Evolutionary conservation across 2,888 invertebrate genomes (phyloP), one percentile per base, ranked within the genome.

Genomic region (Morpho achilles): DNA sequence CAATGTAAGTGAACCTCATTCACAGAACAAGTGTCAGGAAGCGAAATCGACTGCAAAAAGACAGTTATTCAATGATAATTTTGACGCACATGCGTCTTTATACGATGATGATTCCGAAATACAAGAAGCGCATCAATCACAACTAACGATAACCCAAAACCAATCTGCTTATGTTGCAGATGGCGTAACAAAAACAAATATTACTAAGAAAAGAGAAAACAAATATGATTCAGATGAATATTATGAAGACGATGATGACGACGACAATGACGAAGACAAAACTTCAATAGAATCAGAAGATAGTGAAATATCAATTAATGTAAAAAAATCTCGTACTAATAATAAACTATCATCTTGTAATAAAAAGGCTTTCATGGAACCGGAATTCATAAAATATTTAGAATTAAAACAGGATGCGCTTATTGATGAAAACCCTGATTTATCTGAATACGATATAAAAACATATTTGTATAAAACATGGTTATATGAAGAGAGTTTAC

Each of bases 361-460:
- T 22, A 72, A 69, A 56, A 73, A 73, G 42, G 62, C 70, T 3
- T 50, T 75, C 48, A 72, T 80, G 7, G 77, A 89, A 59, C 80
- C 84, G 1, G 90, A 91, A 47, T 93, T 92, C 65, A 72, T 91
- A 8, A 79, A 91, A 61, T 92, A 91, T 72, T 74, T 89, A 46
- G 88, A 91, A 61, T 64, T 91, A 7, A 81, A 84, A 65, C 88
- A 86, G 69, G 91, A 92, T 64, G 72, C 80, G 16, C 66, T 92
- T 9, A 80, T 90, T 61, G 91, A 91, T 49, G 87, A 92, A 67
- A 82, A 92, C 69, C 92, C 93, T 2, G 83, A 92, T 52, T 74
- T 92, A 7, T 79, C 84, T 0, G 80, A 84, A 53, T 79, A 85
- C 2, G 91, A 92, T 66, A 84, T 92, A 22, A 77, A 81, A 9